Evolutionary conservation across 92 coral and sea anemone genomes (phyloP).

Genomic region (Actinernus sp.): DNA sequence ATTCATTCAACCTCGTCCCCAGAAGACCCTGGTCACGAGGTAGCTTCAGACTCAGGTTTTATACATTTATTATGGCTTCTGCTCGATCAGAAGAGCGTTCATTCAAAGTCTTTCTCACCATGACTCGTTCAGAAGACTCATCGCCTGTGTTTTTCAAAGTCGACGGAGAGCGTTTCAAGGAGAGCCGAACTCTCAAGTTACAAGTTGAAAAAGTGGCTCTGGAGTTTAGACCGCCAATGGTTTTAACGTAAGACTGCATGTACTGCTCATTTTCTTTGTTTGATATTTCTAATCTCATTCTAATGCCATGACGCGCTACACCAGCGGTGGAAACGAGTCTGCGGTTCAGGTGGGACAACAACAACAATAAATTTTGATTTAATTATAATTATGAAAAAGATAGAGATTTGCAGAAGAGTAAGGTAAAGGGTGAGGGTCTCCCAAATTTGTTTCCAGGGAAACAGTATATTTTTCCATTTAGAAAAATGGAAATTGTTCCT

Average conservation of each 20-base stretch:
- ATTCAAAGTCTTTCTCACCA: slow-evolving; percentile 68
- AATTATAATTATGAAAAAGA: too few relatives aligned
- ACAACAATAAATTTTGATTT: too few relatives aligned
- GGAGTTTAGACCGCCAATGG: slow-evolving; percentile 89
- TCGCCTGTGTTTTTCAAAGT: slow-evolving; percentile 92
- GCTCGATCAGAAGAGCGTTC: slow-evolving; percentile 68
- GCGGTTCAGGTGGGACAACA: too few relatives aligned
- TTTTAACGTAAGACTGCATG: slow-evolving; percentile 62
- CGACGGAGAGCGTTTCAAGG: slow-evolving; percentile 94
- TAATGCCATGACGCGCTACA: neutral
- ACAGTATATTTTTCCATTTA: too few relatives aligned
- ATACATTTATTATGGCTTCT: slow-evolving; percentile 79
- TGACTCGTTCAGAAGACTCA: slow-evolving; percentile 80
- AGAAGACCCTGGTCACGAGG: too few relatives aligned
- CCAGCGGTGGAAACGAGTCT: too few relatives aligned
- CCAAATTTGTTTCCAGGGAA: too few relatives aligned
- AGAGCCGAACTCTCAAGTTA: slow-evolving; percentile 83
- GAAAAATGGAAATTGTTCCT: too few relatives aligned
- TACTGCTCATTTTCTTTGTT: neutral
- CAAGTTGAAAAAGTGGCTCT: slow-evolving; percentile 75
- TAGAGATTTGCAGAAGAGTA: too few relatives aligned
- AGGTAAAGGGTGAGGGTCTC: too few relatives aligned
- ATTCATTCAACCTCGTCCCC: too few relatives aligned
- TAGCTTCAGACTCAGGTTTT: neutral
- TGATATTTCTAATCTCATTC: neutral